Conservation (phyloP, 2,888 invertebrate genomes). For the Ophion ellenae region DNA sequence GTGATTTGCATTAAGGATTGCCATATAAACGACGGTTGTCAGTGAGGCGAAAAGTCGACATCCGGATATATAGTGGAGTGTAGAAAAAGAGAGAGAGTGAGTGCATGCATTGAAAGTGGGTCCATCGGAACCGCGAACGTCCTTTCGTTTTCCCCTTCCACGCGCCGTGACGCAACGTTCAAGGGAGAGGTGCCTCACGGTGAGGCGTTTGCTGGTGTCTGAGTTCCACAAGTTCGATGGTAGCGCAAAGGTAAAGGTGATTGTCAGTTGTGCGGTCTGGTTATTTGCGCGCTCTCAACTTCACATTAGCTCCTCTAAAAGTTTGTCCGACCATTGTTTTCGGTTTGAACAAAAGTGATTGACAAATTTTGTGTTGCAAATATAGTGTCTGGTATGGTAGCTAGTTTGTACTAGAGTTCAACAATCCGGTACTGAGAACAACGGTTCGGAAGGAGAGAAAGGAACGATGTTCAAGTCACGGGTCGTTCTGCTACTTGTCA, state of each 20-base stretch:
- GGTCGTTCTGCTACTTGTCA: slow-evolving; percentile 27
- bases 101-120: slow-evolving; percentile 61
- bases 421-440: not conserved
- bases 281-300: slow-evolving; percentile 29
- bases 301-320: not conserved
- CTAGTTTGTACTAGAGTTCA: not conserved
- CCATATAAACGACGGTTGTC: slow-evolving; percentile 50
- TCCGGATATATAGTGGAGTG: slow-evolving; percentile 39
- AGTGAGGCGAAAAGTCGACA: slow-evolving; percentile 43
- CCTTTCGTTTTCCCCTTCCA: slow-evolving; percentile 68
- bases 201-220: slow-evolving; percentile 49
- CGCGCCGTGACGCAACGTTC: slow-evolving; percentile 23
- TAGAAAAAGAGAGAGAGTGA: slow-evolving; percentile 26
- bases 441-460: not conserved
- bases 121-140: slow-evolving; percentile 61
- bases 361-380: slow-evolving; percentile 3
- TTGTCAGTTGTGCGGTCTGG: slow-evolving; percentile 51
- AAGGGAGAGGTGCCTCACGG: slow-evolving; percentile 53
- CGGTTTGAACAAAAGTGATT: not conserved
- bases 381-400: not conserved
- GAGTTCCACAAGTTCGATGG: slow-evolving; percentile 48
- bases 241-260: slow-evolving; percentile 54
- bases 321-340: not conserved
- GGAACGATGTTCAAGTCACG: slow-evolving; percentile 39
- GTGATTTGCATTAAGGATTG: slow-evolving; percentile 12